These are phyloP conservation scores for Saxidomus purpurata DNA, from an alignment of 1,140 invertebrate species.

Conservation along the genomic window DNA sequence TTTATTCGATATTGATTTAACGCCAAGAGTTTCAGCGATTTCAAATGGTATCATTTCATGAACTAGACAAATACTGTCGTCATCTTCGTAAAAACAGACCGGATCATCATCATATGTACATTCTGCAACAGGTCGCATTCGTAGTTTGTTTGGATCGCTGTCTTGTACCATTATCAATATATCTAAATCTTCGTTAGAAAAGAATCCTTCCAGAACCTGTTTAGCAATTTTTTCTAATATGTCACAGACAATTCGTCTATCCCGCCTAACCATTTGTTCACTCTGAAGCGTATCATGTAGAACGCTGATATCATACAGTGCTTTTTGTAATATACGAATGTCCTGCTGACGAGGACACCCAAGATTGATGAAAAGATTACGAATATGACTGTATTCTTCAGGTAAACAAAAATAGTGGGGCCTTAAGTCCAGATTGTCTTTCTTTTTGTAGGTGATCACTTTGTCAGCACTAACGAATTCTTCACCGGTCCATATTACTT, in stretches of 20 bases:
- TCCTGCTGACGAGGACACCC: conserved; percentile 9
- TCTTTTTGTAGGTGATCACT: background rate
- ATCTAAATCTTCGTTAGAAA: conserved; percentile 3
- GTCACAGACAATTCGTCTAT: background rate
- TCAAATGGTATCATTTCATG: conserved; percentile 57
- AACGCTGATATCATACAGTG: background rate
- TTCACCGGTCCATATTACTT: conserved; percentile 33
- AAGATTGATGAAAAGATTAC: background rate
- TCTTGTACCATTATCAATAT: conserved; percentile 59
- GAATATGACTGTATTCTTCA: background rate
- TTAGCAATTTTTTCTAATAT: conserved; percentile 20
- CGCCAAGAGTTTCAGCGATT: conserved; percentile 69
- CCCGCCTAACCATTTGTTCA: background rate
- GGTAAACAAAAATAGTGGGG: conserved; percentile 24
- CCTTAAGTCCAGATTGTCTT: background rate
- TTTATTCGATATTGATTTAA: conserved; percentile 67
- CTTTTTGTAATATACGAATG: background rate
- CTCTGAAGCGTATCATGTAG: background rate
- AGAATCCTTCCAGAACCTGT: conserved; percentile 26
- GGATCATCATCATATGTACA: conserved; percentile 70
- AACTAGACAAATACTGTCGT: conserved; percentile 61
- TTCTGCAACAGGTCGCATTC: conserved; percentile 28
- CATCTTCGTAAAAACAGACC: conserved; percentile 70
- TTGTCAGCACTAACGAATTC: background rate
- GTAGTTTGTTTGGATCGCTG: conserved; percentile 16